phyloP scores from a whole-genome alignment of 2,888 invertebrate genomes.

The Macrosoma leucophasiata region DNA sequence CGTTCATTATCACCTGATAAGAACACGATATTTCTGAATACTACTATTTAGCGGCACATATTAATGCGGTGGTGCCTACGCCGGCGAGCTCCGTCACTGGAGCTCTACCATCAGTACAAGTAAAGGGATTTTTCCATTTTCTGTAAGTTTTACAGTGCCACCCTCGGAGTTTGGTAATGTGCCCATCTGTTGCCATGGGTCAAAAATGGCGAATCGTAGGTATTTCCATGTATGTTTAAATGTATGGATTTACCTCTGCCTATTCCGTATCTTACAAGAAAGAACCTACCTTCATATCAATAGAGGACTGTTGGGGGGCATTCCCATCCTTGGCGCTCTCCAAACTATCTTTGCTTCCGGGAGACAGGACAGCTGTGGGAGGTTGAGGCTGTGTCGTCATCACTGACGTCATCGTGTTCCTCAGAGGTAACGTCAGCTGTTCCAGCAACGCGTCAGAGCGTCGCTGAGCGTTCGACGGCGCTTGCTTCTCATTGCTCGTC shows the following conservation, averaged over 20 bases:
- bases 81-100: too few relatives aligned
- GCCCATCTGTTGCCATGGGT: too few relatives aligned
- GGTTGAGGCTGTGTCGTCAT: constrained; percentile 38
- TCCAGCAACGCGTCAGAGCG: constrained; percentile 65
- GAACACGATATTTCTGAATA: too few relatives aligned
- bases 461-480: constrained; percentile 55
- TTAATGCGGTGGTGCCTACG: too few relatives aligned
- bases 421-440: constrained; percentile 59
- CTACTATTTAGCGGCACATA: too few relatives aligned
- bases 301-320: constrained; percentile 44
- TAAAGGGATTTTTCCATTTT: too few relatives aligned
- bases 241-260: background rate
- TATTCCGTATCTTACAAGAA: background rate
- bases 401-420: constrained; percentile 47
- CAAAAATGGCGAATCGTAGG: too few relatives aligned
- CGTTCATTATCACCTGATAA: too few relatives aligned
- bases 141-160: too few relatives aligned
- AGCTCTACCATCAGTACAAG: too few relatives aligned
- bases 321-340: constrained; percentile 52
- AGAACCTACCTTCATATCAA: constrained; percentile 58
- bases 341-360: constrained; percentile 56
- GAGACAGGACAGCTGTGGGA: constrained; percentile 38
- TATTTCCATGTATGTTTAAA: too few relatives aligned
- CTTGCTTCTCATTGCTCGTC: constrained; percentile 51
- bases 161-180: too few relatives aligned